Conservation (phyloP, 2,888 invertebrate species). For the Antheraea assamensis region DNA sequence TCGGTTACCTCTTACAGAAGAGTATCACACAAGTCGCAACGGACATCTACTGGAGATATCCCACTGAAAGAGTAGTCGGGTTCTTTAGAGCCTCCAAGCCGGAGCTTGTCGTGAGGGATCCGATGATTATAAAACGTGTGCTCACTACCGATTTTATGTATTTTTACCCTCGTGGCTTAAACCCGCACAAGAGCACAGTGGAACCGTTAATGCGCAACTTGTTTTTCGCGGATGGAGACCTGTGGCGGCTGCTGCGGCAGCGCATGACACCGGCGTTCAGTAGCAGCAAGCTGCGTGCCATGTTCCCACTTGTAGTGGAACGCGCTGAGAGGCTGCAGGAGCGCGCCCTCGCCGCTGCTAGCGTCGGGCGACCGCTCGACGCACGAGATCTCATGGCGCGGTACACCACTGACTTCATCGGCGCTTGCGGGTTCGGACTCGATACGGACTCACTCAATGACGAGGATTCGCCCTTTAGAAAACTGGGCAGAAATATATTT, state of each 20-base stretch:
- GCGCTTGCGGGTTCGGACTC: slow-evolving; percentile 63
- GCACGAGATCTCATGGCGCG: slow-evolving; percentile 64
- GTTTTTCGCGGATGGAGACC: slow-evolving; percentile 61
- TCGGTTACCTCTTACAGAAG: slow-evolving; percentile 39
- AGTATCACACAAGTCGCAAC: slow-evolving; percentile 46
- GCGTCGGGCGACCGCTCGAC: slow-evolving; percentile 44
- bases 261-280: slow-evolving; percentile 66
- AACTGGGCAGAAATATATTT: slow-evolving; percentile 54
- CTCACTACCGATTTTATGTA: not conserved
- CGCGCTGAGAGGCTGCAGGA: slow-evolving; percentile 53
- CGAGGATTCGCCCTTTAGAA: slow-evolving; percentile 54
- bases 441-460: slow-evolving; percentile 57
- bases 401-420: slow-evolving; percentile 64
- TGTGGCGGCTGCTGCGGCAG: slow-evolving; percentile 62
- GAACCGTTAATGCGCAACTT: slow-evolving; percentile 58
- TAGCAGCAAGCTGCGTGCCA: slow-evolving; percentile 59
- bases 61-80: slow-evolving; percentile 44
- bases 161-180: slow-evolving; percentile 53
- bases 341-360: slow-evolving; percentile 41
- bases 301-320: slow-evolving; percentile 63
- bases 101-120: not conserved
- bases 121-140: not conserved
- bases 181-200: slow-evolving; percentile 42
- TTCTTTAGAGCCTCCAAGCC: slow-evolving; percentile 1
- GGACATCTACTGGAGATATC: slow-evolving; percentile 54